Conservation (phyloP, 2,113 vertebrate species). For the Uria aalge region DNA sequence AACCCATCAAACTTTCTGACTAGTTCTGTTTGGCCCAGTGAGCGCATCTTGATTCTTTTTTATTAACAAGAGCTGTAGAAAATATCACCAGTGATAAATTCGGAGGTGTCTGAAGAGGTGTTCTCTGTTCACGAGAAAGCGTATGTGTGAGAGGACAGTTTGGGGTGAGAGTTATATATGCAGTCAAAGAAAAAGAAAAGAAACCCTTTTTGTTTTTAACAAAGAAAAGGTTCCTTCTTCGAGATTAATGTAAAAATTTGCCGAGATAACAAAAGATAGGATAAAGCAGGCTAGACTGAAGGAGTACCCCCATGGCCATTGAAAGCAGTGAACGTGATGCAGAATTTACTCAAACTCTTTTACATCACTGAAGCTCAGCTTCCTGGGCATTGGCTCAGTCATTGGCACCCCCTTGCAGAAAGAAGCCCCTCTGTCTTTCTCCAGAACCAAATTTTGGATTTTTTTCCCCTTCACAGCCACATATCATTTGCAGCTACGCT, state of each 20-base stretch:
- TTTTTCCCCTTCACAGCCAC: background rate
- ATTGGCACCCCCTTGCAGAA: background rate
- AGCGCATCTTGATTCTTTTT: background rate
- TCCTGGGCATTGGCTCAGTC: background rate
- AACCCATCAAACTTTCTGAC: background rate
- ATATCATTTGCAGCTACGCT: background rate
- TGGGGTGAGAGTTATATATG: background rate
- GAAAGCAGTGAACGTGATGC: fast-evolving
- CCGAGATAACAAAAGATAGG: background rate
- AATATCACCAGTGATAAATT: background rate
- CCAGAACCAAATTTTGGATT: background rate
- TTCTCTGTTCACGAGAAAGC: background rate
- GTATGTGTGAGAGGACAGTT: background rate
- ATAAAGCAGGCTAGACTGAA: background rate
- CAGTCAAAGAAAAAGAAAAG: background rate
- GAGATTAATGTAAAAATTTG: background rate
- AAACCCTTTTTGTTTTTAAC: background rate
- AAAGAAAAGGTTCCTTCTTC: background rate
- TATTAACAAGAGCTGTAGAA: background rate
- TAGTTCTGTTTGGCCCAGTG: background rate
- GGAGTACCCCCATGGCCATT: background rate
- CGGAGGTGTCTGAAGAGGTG: background rate
- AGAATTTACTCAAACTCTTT: background rate
- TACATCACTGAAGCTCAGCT: background rate
- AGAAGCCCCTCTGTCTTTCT: background rate